phyloP scores from a whole-genome alignment of 2,797 vertebrate species.

The Taeniopygia guttata region DNA sequence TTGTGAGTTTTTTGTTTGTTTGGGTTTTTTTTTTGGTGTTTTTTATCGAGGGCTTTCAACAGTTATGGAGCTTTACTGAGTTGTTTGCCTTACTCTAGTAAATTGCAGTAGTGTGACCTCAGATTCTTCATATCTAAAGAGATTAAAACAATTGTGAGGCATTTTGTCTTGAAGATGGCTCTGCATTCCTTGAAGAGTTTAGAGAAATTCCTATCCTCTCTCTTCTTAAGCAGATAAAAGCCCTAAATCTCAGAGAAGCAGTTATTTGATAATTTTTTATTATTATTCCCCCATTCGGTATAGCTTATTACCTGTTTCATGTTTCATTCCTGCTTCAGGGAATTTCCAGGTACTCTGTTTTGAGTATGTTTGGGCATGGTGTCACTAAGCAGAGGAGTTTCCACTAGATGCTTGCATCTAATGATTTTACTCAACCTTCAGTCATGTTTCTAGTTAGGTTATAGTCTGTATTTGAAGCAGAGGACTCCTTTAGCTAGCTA shows the following conservation, averaged over 20 bases:
- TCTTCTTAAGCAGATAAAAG: conserved; percentile 2
- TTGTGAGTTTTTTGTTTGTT: background rate
- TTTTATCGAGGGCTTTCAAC: background rate
- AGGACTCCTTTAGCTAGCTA: background rate
- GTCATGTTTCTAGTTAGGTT: background rate
- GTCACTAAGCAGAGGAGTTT: background rate
- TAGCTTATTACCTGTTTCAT: background rate
- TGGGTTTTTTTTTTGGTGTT: too few relatives aligned
- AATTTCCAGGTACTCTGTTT: background rate
- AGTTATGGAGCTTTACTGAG: background rate
- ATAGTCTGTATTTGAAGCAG: background rate
- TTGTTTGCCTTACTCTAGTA: background rate
- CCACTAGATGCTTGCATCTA: background rate
- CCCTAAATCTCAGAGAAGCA: background rate
- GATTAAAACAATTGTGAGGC: background rate
- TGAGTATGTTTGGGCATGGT: background rate
- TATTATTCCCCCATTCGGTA: background rate
- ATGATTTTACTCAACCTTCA: background rate
- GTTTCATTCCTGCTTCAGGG: background rate
- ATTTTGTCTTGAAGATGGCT: background rate
- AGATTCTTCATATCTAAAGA: background rate
- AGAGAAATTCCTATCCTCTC: background rate
- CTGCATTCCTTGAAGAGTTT: background rate
- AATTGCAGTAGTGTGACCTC: background rate
- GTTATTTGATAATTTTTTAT: background rate